Conservation (phyloP, 64 coral and sea anemone genomes). For the Montipora capricornis region DNA sequence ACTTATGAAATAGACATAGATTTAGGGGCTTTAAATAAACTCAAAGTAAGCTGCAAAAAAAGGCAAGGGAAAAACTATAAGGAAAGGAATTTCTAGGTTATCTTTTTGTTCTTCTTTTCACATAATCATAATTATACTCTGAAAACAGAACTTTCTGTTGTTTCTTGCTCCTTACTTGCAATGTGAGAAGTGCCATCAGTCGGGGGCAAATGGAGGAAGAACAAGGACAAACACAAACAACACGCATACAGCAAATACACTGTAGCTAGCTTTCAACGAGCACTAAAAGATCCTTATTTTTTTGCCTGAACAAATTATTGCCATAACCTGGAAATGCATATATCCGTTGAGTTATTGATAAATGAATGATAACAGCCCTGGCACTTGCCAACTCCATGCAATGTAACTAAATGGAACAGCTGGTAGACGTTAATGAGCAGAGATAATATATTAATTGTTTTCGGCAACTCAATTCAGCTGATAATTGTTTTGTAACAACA, state of each 20-base stretch:
- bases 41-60: not conserved
- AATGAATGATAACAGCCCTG: not conserved
- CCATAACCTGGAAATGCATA: not conserved
- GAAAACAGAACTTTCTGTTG: not conserved
- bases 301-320: not conserved
- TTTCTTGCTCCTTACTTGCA: slow-evolving; percentile 7
- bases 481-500: slow-evolving; percentile 13
- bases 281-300: not conserved
- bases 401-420: not conserved
- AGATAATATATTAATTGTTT: slow-evolving; percentile 21
- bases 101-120: not conserved
- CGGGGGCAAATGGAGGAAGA: not conserved
- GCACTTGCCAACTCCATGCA: not conserved
- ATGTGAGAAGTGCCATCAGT: not conserved
- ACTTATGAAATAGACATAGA: not conserved
- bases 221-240: not conserved
- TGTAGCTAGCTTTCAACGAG: not conserved
- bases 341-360: not conserved
- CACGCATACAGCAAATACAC: not conserved
- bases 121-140: not conserved
- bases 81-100: not conserved
- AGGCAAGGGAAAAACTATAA: not conserved
- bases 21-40: not conserved
- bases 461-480: not conserved
- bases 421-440: slow-evolving; percentile 17